These are phyloP conservation scores for Heliconius cydno DNA, from an alignment of 2,888 invertebrate species.

Conservation along the genomic window DNA sequence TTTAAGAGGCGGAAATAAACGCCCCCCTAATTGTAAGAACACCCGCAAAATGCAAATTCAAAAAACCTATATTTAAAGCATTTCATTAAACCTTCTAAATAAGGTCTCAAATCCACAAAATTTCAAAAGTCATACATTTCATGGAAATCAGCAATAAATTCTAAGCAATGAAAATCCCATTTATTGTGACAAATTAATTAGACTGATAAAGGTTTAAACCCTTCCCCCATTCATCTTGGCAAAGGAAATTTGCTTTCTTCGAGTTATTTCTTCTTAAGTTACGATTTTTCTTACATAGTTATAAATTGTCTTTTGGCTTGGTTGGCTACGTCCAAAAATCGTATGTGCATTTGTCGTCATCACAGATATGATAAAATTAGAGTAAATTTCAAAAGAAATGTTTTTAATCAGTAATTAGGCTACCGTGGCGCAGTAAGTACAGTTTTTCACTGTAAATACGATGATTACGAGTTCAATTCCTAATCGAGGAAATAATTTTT, in stretches of 20 bases:
- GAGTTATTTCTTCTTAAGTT: slow-evolving; percentile 21
- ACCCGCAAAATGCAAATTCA: no score
- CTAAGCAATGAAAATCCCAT: slow-evolving; percentile 45
- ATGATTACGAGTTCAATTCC: background rate
- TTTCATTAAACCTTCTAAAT: slow-evolving; percentile 1
- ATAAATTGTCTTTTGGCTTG: background rate
- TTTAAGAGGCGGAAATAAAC: background rate
- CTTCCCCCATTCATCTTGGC: slow-evolving; percentile 43
- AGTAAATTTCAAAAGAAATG: no score
- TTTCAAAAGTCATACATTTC: slow-evolving; percentile 13
- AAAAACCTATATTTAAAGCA: background rate
- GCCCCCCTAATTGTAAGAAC: background rate
- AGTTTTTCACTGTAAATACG: background rate
- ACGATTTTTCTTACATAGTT: background rate
- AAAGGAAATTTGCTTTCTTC: slow-evolving; percentile 33
- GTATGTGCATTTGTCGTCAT: background rate
- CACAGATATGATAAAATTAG: no score
- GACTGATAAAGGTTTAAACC: slow-evolving; percentile 47
- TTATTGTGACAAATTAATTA: slow-evolving; percentile 49
- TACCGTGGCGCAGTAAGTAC: background rate
- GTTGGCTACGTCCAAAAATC: background rate
- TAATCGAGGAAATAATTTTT: background rate
- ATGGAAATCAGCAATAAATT: slow-evolving; percentile 44
- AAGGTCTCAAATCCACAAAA: slow-evolving; percentile 17
- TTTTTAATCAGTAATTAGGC: background rate